phyloP scores from a whole-genome alignment of 2,888 invertebrate species.

The Tenodera sinensis region DNA sequence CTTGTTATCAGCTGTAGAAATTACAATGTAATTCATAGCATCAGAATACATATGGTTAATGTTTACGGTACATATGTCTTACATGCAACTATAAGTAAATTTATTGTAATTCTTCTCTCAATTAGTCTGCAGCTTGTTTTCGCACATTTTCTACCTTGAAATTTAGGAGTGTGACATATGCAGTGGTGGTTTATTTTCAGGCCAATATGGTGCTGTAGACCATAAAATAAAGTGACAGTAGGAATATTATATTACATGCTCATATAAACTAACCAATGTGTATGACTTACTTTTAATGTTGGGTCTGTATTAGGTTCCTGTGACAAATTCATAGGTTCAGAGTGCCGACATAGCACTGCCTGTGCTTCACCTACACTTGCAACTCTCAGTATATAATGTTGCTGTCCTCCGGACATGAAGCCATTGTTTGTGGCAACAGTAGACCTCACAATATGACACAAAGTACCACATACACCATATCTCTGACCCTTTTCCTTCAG shows the following conservation, averaged over 20 bases:
- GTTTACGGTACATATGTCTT: too few species aligned
- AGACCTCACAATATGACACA: slow-evolving; percentile 68
- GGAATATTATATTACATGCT: too few species aligned
- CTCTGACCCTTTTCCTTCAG: slow-evolving; percentile 70
- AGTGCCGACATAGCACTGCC: slow-evolving; percentile 60
- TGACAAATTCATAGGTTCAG: background rate
- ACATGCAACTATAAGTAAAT: too few species aligned
- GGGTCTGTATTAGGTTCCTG: background rate
- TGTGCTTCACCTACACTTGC: slow-evolving; percentile 73
- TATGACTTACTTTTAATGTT: background rate
- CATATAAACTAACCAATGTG: too few species aligned
- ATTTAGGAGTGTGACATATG: too few species aligned
- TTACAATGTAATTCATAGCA: too few species aligned
- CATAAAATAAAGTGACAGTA: background rate
- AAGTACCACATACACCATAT: slow-evolving; percentile 67
- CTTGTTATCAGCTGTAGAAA: too few species aligned
- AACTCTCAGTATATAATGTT: slow-evolving; percentile 63
- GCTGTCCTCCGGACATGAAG: slow-evolving; percentile 17
- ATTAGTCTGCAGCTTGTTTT: too few species aligned
- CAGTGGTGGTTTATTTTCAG: too few species aligned
- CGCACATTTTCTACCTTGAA: too few species aligned
- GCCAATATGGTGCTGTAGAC: background rate
- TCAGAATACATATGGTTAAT: too few species aligned
- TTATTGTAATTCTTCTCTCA: too few species aligned
- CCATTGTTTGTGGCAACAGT: background rate